Evolutionary conservation across 2,888 invertebrate species (phyloP).

Genomic region (Zhengitettix transpicula): DNA sequence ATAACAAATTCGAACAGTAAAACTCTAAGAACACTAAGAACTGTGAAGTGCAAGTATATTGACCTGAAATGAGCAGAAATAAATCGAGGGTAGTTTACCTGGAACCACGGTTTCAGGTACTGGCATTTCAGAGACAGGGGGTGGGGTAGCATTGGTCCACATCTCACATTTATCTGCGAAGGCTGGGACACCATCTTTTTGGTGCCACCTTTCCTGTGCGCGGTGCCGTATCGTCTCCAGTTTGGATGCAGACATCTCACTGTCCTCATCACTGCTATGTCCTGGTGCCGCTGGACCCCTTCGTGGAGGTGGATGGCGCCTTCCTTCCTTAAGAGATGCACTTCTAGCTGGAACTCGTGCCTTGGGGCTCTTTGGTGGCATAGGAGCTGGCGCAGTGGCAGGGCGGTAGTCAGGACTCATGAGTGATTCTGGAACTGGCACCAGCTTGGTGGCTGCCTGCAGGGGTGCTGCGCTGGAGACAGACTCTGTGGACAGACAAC

Average conservation of each 20-base stretch:
- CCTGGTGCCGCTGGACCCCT: not conserved
- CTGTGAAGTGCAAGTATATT: too few species aligned
- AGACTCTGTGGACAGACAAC: not conserved
- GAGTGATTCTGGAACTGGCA: slow-evolving; percentile 72
- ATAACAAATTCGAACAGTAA: too few species aligned
- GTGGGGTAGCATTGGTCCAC: not conserved
- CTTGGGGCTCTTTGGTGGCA: not conserved
- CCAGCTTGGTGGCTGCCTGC: slow-evolving; percentile 70
- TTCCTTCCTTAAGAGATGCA: not conserved
- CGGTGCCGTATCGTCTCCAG: slow-evolving; percentile 45
- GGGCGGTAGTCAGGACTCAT: slow-evolving; percentile 66
- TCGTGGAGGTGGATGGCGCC: not conserved
- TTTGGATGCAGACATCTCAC: slow-evolving; percentile 49
- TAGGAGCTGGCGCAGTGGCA: slow-evolving; percentile 4
- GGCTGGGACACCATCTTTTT: slow-evolving; percentile 2
- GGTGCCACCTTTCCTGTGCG: slow-evolving; percentile 30
- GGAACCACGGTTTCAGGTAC: too few species aligned
- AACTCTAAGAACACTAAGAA: too few species aligned
- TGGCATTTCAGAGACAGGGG: too few species aligned
- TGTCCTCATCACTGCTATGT: slow-evolving; percentile 37
- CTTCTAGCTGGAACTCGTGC: not conserved
- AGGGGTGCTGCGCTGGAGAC: slow-evolving; percentile 26
- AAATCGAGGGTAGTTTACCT: too few species aligned
- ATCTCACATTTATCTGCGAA: too few species aligned
- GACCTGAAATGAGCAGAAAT: too few species aligned